phyloP scores from a whole-genome alignment of 37 sponge, comb jelly and placozoan genomes.

The Diacarnus erythraeanus region DNA sequence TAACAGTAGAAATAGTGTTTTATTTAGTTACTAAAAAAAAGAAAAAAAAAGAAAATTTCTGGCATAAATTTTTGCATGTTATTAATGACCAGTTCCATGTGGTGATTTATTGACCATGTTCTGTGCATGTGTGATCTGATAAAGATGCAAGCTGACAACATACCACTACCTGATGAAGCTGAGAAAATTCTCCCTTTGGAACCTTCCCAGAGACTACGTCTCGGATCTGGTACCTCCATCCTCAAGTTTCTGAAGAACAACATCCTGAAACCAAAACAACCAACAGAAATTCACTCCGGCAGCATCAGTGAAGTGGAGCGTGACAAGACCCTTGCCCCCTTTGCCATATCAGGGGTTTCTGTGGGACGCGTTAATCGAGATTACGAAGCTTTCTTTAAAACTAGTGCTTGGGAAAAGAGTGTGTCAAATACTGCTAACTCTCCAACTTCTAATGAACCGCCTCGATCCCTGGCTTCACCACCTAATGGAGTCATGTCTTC shows the following conservation, averaged over 20 bases:
- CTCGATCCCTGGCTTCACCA: not conserved
- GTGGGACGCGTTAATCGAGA: slow-evolving; percentile 20
- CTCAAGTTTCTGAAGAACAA: slow-evolving; percentile 15
- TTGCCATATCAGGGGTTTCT: slow-evolving; percentile 20
- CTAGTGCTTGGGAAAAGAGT: slow-evolving; percentile 28
- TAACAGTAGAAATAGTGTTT: too few species aligned
- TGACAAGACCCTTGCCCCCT: slow-evolving; percentile 41
- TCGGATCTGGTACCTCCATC: slow-evolving; percentile 25
- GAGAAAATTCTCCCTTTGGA: not conserved
- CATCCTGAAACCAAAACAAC: slow-evolving; percentile 14
- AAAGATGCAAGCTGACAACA: slow-evolving; percentile 18
- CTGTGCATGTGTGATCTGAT: not conserved
- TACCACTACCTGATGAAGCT: not conserved
- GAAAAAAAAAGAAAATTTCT: too few species aligned
- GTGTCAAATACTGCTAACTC: not conserved
- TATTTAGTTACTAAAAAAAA: too few species aligned
- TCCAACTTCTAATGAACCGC: not conserved
- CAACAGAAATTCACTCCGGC: slow-evolving; percentile 33
- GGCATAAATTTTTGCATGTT: too few species aligned
- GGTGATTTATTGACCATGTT: too few species aligned
- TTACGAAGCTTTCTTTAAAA: slow-evolving; percentile 50
- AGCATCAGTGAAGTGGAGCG: slow-evolving; percentile 34
- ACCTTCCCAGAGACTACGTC: not conserved
- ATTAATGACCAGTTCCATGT: too few species aligned
- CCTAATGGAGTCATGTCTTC: not conserved